A percentile compares a stretch with the other conserved stretches of the same genome.
Conservation (phyloP, 2,797 vertebrate genomes). For the Pantherophis vulpinus region DNA sequence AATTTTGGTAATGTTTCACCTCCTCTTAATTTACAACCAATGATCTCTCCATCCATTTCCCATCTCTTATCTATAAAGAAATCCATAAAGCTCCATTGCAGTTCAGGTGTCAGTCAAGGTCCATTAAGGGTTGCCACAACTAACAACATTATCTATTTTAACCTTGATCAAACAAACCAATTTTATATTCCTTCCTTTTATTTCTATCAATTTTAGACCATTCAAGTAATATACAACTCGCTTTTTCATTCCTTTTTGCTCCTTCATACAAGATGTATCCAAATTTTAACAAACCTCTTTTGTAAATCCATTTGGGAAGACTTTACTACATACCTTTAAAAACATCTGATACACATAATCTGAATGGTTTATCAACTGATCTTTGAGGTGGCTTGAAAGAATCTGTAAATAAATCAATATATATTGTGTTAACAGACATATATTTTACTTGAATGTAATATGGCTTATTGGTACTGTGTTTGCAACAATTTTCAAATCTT, state of each 20-base stretch:
- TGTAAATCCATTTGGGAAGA: neutral
- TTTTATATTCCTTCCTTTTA: neutral
- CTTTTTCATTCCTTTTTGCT: neutral
- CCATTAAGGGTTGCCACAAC: neutral
- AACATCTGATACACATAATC: constrained; percentile 93
- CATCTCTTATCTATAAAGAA: neutral
- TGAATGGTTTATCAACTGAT: constrained; percentile 91
- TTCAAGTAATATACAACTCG: neutral
- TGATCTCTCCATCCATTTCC: neutral
- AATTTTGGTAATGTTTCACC: neutral
- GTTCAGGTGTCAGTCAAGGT: neutral
- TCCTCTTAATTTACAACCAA: neutral
- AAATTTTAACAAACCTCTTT: neutral
- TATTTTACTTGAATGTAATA: neutral
- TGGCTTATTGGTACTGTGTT: neutral
- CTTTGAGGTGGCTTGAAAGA: constrained; percentile 91
- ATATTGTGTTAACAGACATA: neutral
- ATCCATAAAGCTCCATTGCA: neutral
- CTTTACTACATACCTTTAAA: constrained; percentile 87
- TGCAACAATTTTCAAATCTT: constrained; percentile 5
- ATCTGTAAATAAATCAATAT: constrained; percentile 74
- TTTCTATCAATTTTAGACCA: neutral
- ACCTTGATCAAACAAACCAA: neutral
- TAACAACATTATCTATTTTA: neutral
- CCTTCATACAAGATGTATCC: neutral